Percentiles rank a stretch among this genome's conserved stretches.
phyloP scores from a whole-genome alignment of 2,797 vertebrate species.

The Rhinella marina region DNA sequence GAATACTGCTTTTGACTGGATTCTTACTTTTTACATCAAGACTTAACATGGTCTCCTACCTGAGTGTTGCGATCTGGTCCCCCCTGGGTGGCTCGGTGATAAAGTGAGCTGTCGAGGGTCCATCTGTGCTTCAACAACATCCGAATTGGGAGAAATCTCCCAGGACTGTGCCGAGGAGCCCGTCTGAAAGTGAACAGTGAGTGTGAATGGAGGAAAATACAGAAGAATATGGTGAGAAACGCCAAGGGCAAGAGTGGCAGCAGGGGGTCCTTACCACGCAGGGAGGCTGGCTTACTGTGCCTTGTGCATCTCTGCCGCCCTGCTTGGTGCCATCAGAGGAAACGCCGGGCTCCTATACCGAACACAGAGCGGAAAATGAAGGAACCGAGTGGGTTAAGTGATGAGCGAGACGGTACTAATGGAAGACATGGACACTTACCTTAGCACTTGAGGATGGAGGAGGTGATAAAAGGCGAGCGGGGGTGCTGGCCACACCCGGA shows the following conservation, averaged over 20 bases:
- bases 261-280: constrained; percentile 13
- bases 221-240: background rate
- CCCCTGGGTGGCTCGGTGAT: constrained; percentile 20
- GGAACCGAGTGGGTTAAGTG: background rate
- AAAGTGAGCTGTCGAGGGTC: background rate
- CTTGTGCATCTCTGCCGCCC: constrained; percentile 48
- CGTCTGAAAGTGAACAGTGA: constrained; percentile 18
- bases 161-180: constrained; percentile 21
- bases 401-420: background rate
- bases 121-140: background rate
- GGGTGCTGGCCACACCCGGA: constrained; percentile 54
- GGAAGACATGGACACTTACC: constrained; percentile 1
- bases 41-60: constrained; percentile 38
- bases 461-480: constrained; percentile 56
- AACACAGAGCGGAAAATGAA: background rate
- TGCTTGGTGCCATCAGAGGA: constrained; percentile 65
- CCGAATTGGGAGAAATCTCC: constrained; percentile 5
- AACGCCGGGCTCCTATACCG: constrained; percentile 29
- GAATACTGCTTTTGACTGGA: too few relatives aligned
- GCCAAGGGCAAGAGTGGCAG: background rate
- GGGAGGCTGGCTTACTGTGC: constrained; percentile 7
- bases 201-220: background rate
- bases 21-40: too few relatives aligned
- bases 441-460: constrained; percentile 60
- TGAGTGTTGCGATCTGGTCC: constrained; percentile 53